Base-by-base conservation (phyloP, 35 echinoderm and acorn worm species). In the Amphiura filiformis region DNA sequence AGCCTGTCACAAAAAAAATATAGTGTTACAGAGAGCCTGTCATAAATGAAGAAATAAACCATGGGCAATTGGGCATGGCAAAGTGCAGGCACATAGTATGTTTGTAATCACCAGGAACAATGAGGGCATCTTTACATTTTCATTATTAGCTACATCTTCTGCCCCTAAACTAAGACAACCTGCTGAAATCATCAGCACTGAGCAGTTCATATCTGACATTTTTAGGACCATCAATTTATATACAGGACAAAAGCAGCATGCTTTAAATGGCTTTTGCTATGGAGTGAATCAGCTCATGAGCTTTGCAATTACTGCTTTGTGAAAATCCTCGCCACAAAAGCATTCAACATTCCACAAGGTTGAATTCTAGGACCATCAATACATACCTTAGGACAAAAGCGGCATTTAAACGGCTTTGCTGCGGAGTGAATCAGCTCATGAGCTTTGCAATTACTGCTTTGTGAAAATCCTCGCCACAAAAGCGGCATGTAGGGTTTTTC, bases 341-440 rank as follows among this genome's bases (percentile, higher is more conserved):
- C 57, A 52, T 7, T 52, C 20, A 52, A 7, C 20, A 20, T 52
- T 52, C 44, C 20, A 20, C 20, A 52, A 52, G 44, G 20, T 52
- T 52, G 44, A 52, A 52, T 30, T 70, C 26, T 18, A 15, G 26
- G 7, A 70, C 61, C 15, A 2, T 70, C 28, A 70, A 15, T n/a
- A 70, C 2, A 26, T 70, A 70, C 61, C 61, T 70, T 70, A 13
- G 61, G 61, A 70, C 61, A 70, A 70, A 70, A 70, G 15, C 61
- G 61, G 76, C 96, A 98, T 28, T 91, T 84, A 84, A 89, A 92
- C 0, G 82, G 81, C 38, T 76, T 93, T 77, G 94, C 86, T 39
- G 84, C 83, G 12, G 89, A 88, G 38, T 98, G 96, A 32, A 80
- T 89, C 20, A 82, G 81, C 37, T 86, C 39, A 80, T 98, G 96